phyloP scores from a whole-genome alignment of 2,797 vertebrate species.

The Muscicapa comitata region DNA sequence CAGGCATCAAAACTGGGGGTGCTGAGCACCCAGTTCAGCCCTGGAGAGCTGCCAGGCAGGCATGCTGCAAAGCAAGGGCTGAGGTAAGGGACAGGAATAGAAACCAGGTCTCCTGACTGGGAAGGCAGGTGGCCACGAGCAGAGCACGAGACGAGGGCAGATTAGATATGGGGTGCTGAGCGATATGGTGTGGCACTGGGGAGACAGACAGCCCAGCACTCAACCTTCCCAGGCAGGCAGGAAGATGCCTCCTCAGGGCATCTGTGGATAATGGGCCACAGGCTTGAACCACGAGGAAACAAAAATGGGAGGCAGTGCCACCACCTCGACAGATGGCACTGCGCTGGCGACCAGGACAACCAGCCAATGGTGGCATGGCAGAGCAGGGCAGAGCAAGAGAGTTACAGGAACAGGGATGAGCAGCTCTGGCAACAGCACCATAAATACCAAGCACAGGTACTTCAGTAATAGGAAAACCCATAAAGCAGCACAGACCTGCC shows the following conservation, averaged over 20 bases:
- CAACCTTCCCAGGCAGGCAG: background rate
- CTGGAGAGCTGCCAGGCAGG: background rate
- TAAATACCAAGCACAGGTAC: background rate
- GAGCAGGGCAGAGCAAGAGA: background rate
- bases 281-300: background rate
- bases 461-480: background rate
- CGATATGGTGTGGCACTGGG: fast-evolving
- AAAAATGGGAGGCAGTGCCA: background rate
- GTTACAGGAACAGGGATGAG: background rate
- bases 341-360: background rate
- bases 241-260: background rate
- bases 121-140: constrained; percentile 23
- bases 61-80: background rate
- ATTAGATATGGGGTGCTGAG: constrained; percentile 20
- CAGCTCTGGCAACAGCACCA: background rate
- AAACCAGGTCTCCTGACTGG: background rate
- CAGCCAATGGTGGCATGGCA: background rate
- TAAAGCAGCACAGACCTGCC: background rate
- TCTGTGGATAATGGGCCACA: background rate
- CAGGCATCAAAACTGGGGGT: background rate
- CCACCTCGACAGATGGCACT: background rate
- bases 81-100: constrained; percentile 29
- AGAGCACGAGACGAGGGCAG: background rate
- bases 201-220: background rate
- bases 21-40: fast-evolving